Evolutionary conservation across 92 coral and sea anemone species (phyloP), one percentile per base, ranked within the genome.

Genomic region (Palythoa heliodiscus): DNA sequence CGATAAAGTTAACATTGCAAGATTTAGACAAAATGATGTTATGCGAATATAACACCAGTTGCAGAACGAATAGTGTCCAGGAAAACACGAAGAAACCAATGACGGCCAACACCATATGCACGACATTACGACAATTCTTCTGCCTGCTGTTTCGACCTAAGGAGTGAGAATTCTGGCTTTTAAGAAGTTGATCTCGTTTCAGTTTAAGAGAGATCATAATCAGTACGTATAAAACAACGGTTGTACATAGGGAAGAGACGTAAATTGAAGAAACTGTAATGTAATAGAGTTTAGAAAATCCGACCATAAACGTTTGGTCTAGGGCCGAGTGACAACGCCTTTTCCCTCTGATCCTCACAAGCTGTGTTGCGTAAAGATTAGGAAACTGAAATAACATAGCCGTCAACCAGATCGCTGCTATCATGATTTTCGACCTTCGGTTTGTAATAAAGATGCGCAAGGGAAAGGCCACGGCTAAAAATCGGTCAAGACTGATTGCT

Each of bases 91-190:
- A 79, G 57, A 40, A 79, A 16, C 84, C 84, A 64, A 79, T 79
- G n/a, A 79, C 73, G 2, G 72, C 73, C 84, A 79, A 79, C 23
- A 79, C 84, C 84, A 79, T 79, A 64, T 67, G 84, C 15, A 79
- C 39, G 14, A 79, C 84, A 14, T 66, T 79, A 11, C 84, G 71
- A 19, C 84, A 79, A 20, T 73, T 79, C 16, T 79, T 79, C 54
- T 79, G 11, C 15, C 84, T 53, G 29, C 25, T 64, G 2, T 63
- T 47, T 22, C 69, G 84, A 12, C 57, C 84, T 7, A 40, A 75
- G 20, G 64, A 15, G 20, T 64, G 55, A 4, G 84, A 79, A 39
- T 79, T 79, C 11, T 79, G 57, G 22, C 40, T 43, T 16, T 73
- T 73, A 14, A 79, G 73, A 9, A 79, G 40, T 43, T 57, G 43